Evolutionary conservation across 2,888 invertebrate species (phyloP).

Genomic region (Auanema sp.): DNA sequence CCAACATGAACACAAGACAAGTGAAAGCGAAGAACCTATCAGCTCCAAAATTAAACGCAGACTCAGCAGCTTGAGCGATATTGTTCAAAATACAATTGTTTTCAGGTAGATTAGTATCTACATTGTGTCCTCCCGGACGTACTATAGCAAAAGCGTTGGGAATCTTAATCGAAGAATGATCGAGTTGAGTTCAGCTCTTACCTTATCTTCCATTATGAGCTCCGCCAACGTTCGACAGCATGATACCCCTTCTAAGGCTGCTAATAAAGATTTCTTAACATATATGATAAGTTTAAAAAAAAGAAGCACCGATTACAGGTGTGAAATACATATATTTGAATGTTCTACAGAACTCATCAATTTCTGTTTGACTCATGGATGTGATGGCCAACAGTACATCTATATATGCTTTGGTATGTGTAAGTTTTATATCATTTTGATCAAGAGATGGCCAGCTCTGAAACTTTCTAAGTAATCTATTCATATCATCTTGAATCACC

Average conservation of each 20-base stretch:
- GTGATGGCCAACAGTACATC: too few species aligned
- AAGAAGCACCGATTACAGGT: too few species aligned
- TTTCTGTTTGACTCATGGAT: too few species aligned
- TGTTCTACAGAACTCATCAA: too few species aligned
- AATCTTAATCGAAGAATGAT: constrained; percentile 20
- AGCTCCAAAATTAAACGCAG: constrained; percentile 39
- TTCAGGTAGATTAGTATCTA: constrained; percentile 75
- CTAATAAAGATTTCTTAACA: constrained; percentile 23
- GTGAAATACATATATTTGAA: too few species aligned
- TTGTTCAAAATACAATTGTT: constrained; percentile 99
- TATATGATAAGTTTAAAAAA: background rate
- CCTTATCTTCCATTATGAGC: constrained; percentile 29
- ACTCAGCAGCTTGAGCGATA: constrained; percentile 83
- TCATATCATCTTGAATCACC: background rate
- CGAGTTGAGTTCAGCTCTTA: constrained; percentile 1
- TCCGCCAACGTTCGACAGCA: constrained; percentile 34
- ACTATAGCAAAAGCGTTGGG: constrained; percentile 44
- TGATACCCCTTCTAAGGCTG: constrained; percentile 30
- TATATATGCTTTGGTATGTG: constrained; percentile 27
- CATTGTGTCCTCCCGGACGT: constrained; percentile 84
- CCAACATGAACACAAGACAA: background rate
- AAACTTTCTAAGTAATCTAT: constrained; percentile 1
- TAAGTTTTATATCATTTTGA: constrained; percentile 28
- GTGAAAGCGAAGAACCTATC: constrained; percentile 20
- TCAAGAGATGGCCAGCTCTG: constrained; percentile 21